phyloP scores from a whole-genome alignment of 2,113 vertebrate genomes.

The Centrocercus urophasianus region DNA sequence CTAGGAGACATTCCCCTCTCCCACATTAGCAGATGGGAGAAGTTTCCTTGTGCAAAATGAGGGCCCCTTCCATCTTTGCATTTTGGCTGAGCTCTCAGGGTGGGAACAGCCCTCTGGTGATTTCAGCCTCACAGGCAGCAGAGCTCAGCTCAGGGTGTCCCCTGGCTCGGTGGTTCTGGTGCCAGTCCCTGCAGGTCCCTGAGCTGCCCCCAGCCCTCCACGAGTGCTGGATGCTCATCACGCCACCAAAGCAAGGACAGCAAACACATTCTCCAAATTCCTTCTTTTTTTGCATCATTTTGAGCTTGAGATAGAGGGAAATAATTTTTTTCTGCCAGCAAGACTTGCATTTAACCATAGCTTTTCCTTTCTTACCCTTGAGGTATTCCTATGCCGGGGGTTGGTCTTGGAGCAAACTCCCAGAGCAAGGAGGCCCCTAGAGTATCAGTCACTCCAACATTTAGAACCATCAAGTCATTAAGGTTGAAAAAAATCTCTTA shows the following conservation, averaged over 20 bases:
- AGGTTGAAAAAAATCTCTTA: too few relatives aligned
- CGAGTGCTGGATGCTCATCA: not conserved
- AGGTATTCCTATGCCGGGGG: not conserved
- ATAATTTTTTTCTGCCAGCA: not conserved
- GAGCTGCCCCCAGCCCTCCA: too few relatives aligned
- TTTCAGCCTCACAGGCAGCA: not conserved
- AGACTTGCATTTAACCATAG: not conserved
- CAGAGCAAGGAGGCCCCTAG: rapidly evolving
- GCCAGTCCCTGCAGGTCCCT: rapidly evolving
- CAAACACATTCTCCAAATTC: not conserved
- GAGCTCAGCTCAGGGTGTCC: rapidly evolving
- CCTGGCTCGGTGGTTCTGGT: not conserved
- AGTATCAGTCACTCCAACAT: not conserved
- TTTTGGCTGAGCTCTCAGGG: not conserved
- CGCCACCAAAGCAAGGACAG: not conserved
- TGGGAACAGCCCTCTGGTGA: not conserved
- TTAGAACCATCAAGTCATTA: too few relatives aligned
- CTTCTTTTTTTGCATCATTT: not conserved
- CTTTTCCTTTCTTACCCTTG: not conserved
- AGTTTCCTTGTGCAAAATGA: not conserved
- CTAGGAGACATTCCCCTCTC: not conserved
- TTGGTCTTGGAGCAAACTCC: not conserved
- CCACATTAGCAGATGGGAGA: not conserved
- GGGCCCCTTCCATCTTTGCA: not conserved
- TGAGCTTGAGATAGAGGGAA: not conserved